phyloP scores from a whole-genome alignment of 2,113 vertebrate species.

The Prunella himalayana region DNA sequence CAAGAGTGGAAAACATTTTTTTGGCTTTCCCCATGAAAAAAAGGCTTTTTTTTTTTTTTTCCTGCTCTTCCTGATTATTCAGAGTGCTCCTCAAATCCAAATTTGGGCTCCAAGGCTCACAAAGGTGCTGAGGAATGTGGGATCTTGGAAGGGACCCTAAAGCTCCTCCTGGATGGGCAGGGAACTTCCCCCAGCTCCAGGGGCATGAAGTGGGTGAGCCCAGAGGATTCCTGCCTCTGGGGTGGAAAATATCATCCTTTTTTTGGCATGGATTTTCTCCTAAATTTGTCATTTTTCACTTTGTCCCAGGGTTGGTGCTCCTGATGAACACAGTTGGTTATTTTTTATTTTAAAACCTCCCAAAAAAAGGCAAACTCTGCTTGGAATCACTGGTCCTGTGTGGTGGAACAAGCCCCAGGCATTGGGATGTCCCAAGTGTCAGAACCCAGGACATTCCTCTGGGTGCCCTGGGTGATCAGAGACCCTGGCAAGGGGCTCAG shows the following conservation, averaged over 20 bases:
- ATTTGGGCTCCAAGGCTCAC: not conserved
- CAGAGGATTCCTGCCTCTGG: too few relatives aligned
- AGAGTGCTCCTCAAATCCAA: not conserved
- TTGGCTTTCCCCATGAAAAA: not conserved
- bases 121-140: not conserved
- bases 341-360: not conserved
- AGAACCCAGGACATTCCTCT: too few relatives aligned
- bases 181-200: too few relatives aligned
- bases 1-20: not conserved
- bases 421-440: not conserved
- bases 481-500: too few relatives aligned
- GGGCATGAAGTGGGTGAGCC: too few relatives aligned
- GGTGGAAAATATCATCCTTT: too few relatives aligned
- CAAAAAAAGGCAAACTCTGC: not conserved
- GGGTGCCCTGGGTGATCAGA: too few relatives aligned
- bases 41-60: not conserved
- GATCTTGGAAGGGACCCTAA: not conserved
- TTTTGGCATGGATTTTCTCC: fast-evolving
- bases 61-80: not conserved
- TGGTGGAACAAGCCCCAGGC: not conserved
- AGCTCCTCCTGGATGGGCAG: not conserved
- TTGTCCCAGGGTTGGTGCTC: not conserved
- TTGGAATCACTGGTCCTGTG: fast-evolving
- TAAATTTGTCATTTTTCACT: not conserved
- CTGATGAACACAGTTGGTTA: too few relatives aligned